Evolutionary conservation across 2,113 vertebrate genomes (phyloP).

Genomic region (Xiphorhynchus elegans): DNA sequence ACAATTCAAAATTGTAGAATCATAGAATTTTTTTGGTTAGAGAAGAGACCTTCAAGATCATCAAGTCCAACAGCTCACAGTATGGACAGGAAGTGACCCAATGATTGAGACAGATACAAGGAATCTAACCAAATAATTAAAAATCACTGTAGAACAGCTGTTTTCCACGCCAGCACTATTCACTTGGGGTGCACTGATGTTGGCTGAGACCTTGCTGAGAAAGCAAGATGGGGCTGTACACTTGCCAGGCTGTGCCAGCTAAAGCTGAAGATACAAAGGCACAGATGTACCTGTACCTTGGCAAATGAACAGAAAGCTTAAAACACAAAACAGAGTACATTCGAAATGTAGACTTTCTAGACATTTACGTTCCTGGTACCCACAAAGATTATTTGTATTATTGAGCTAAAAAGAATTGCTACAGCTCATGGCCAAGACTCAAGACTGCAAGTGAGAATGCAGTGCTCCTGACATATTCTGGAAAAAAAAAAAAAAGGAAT

Average conservation of each 20-base stretch:
- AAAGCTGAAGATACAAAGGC: background rate
- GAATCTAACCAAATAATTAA: background rate
- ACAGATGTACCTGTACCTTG: background rate
- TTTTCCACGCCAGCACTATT: background rate
- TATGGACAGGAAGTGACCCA: background rate
- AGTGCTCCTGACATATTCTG: background rate
- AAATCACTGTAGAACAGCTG: background rate
- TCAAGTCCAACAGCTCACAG: background rate
- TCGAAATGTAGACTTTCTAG: background rate
- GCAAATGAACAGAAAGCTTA: background rate
- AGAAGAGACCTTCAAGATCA: background rate
- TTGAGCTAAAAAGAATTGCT: background rate
- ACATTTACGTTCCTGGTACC: background rate
- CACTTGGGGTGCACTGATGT: fast-evolving
- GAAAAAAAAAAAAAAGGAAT: too few species aligned
- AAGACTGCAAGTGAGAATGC: background rate
- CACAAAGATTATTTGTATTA: fast-evolving
- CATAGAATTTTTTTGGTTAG: background rate
- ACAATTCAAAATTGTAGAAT: background rate
- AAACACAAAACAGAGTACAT: background rate
- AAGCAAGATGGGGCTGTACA: background rate
- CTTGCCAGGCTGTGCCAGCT: background rate
- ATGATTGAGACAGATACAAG: background rate
- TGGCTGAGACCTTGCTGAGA: background rate
- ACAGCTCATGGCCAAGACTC: background rate